A percentile compares a stretch with the other conserved stretches of the same genome.
These are phyloP conservation scores for Oreotragus oreotragus DNA, from an alignment of 2,113 vertebrate genomes.

Conservation along the genomic window DNA sequence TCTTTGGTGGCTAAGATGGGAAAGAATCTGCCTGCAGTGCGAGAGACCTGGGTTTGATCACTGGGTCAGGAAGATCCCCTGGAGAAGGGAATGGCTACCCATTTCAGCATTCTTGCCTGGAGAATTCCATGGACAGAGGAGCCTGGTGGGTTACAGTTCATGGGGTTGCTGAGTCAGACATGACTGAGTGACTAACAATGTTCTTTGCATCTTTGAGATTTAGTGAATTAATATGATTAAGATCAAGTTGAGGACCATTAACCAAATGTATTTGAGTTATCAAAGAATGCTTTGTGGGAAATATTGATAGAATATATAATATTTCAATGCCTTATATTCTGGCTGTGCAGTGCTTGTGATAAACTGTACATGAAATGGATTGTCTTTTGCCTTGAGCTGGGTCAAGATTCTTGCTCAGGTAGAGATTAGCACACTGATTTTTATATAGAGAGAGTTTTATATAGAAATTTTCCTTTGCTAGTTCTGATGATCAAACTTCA, in stretches of 20 bases:
- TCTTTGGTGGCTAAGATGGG: background rate
- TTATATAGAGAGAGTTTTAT: background rate
- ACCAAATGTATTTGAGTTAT: background rate
- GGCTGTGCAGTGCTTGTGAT: background rate
- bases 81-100: background rate
- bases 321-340: background rate
- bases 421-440: background rate
- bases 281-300: background rate
- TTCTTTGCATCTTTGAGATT: constrained; percentile 34
- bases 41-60: background rate
- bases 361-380: background rate
- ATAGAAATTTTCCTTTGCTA: background rate
- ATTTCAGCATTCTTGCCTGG: background rate
- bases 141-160: background rate
- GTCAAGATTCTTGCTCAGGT: background rate
- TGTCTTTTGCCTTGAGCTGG: background rate
- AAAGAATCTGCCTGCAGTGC: background rate
- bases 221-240: background rate
- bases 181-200: background rate
- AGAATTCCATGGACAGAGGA: background rate
- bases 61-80: background rate
- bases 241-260: constrained; percentile 24
- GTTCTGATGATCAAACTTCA: background rate
- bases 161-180: accelerated
- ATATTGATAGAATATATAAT: background rate